phyloP scores from a whole-genome alignment of 2,888 invertebrate species.

The Bursaphelenchus okinawaensis region DNA sequence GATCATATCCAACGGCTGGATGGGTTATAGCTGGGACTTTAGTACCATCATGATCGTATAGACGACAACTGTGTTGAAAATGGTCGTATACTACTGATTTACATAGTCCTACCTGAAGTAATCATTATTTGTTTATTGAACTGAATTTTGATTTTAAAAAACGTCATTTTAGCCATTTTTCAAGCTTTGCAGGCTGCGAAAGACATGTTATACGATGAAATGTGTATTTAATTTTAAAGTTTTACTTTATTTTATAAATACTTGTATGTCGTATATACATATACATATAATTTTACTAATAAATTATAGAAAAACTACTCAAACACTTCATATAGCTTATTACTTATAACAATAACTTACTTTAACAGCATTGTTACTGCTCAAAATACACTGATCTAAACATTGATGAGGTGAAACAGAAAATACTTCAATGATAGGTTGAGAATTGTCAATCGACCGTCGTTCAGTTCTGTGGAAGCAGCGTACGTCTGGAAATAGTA shows the following conservation, averaged over 20 bases:
- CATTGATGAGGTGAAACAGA: slow-evolving; percentile 43
- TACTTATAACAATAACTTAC: slow-evolving; percentile 12
- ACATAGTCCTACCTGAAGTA: slow-evolving; percentile 33
- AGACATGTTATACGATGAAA: too few relatives aligned
- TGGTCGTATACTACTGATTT: slow-evolving; percentile 48
- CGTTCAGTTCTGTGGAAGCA: slow-evolving; percentile 45
- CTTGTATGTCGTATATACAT: too few relatives aligned
- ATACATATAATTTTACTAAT: too few relatives aligned
- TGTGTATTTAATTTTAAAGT: too few relatives aligned
- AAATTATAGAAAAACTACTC: too few relatives aligned
- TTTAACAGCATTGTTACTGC: slow-evolving; percentile 32
- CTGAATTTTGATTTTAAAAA: background rate
- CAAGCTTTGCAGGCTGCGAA: too few relatives aligned
- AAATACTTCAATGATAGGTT: slow-evolving; percentile 46
- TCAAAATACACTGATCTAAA: slow-evolving; percentile 32
- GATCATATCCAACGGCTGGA: slow-evolving; percentile 49
- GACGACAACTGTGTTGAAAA: slow-evolving; percentile 43
- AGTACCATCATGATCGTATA: slow-evolving; percentile 50
- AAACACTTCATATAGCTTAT: background rate
- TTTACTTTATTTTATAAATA: too few relatives aligned
- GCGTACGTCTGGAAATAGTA: slow-evolving; percentile 24
- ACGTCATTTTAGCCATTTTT: too few relatives aligned
- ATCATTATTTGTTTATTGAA: background rate
- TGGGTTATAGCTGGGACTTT: slow-evolving; percentile 49
- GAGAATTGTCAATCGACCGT: slow-evolving; percentile 47